These are phyloP conservation scores for Dicyrtomina minuta DNA, from an alignment of 2,888 invertebrate genomes.

Conservation along the genomic window DNA sequence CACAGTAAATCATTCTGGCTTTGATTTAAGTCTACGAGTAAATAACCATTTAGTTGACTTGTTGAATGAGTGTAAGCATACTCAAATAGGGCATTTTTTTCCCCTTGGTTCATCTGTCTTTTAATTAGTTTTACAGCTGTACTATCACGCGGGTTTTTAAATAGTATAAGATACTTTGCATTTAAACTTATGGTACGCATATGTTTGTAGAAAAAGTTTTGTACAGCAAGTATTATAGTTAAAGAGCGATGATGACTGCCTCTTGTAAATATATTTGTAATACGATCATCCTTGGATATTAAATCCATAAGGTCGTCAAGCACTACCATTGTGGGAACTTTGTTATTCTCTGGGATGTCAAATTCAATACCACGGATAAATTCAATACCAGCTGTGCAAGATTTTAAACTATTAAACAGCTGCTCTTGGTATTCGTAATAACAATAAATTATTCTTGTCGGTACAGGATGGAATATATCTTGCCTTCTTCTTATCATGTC, in stretches of 20 bases:
- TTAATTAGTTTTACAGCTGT: too few relatives aligned
- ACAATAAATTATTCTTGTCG: background rate
- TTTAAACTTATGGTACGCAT: too few relatives aligned
- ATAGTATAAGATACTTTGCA: too few relatives aligned
- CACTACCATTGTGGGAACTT: background rate
- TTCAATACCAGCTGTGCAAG: background rate
- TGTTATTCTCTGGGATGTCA: background rate
- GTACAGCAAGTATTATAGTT: too few relatives aligned
- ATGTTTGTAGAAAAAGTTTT: too few relatives aligned
- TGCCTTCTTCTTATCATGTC: background rate
- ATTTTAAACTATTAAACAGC: background rate
- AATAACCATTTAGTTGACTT: too few relatives aligned
- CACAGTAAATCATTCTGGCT: too few relatives aligned
- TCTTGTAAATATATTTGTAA: background rate
- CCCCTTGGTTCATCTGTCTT: too few relatives aligned
- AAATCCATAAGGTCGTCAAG: background rate
- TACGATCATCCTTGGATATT: background rate
- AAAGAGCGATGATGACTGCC: background rate
- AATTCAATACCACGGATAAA: background rate
- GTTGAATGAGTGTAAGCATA: too few relatives aligned
- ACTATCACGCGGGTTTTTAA: too few relatives aligned
- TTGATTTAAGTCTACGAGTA: too few relatives aligned
- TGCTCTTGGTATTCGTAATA: background rate
- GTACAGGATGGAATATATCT: background rate
- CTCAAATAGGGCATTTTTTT: too few relatives aligned